Evolutionary conservation across 2,797 vertebrate genomes (phyloP), one percentile per base, ranked within the genome.

Genomic region (Neosilurus hyrtlii): DNA sequence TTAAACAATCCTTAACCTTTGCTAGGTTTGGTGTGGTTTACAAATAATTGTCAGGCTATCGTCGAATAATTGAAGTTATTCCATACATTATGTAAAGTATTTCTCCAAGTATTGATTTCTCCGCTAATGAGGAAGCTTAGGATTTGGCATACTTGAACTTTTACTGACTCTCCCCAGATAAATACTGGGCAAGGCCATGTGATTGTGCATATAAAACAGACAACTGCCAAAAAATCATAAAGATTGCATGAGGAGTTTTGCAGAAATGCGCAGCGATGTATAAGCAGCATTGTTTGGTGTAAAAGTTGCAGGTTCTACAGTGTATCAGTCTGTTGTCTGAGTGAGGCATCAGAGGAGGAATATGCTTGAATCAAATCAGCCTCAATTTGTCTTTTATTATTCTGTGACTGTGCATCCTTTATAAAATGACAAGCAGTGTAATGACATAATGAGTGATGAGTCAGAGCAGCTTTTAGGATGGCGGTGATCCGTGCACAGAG

Each of bases 371-470:
- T 77, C 54, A 43, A 51, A 80, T 83, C 68, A 56, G 15, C 15
- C 56, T 24, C 12, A 1, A 1, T 62, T 73, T 59, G 57, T 63
- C 59, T 66, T 80, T 74, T 68, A 16, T 79, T 37, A 73, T 80
- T 30, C 63, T 49, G 54, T 49, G 62, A 70, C 63, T 37, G 77
- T 49, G 12, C 54, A 80, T 57, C 52, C 35, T 81, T 84, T 71
- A 61, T 84, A 16, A 81, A 81, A 77, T 81, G 65, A 71, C 43
- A 71, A 57, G 52, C 43, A 24, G 52, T 24, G 24, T 75, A 77
- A 81, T 71, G 49, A 70, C 65, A 71, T 71, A 76, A 71, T 81
- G 56, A 78, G 65, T 65, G 79, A 77, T 68, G 63, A 76, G 52
- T 61, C 78, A 78, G 77, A 74, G 61, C 30, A 35, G 62, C 35